Evolutionary conservation across 2,888 invertebrate genomes (phyloP).

Genomic region (Papilio demoleus): DNA sequence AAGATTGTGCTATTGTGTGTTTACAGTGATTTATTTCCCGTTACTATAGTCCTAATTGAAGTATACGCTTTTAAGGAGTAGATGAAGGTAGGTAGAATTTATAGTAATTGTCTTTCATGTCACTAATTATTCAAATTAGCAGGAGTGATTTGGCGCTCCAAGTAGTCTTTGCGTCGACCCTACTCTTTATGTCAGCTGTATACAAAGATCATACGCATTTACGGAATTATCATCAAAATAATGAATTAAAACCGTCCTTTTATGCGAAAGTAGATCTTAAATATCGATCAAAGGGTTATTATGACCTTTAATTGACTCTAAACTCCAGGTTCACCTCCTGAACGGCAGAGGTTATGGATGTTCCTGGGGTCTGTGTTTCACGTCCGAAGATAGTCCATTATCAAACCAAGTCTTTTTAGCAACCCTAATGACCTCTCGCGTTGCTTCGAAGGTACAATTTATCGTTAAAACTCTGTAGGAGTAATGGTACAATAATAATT

Average conservation of each 20-base stretch:
- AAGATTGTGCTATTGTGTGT: slow-evolving; percentile 86
- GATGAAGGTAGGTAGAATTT: slow-evolving; percentile 83
- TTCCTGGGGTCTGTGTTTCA: slow-evolving; percentile 71
- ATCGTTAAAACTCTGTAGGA: slow-evolving; percentile 50
- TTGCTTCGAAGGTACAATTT: slow-evolving; percentile 71
- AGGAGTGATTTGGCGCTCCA: slow-evolving; percentile 72
- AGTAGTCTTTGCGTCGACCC: slow-evolving; percentile 69
- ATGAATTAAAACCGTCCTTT: slow-evolving; percentile 75
- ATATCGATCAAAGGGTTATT: slow-evolving; percentile 51
- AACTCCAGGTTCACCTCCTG: slow-evolving; percentile 73
- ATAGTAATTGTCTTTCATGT: slow-evolving; percentile 51
- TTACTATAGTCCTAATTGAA: slow-evolving; percentile 76
- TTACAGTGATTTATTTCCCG: slow-evolving; percentile 83
- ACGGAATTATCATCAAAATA: slow-evolving; percentile 61
- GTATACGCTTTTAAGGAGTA: slow-evolving; percentile 83
- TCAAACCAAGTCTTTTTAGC: slow-evolving; percentile 67
- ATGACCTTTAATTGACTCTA: slow-evolving; percentile 57
- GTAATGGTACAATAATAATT: slow-evolving; percentile 65
- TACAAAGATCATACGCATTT: slow-evolving; percentile 82
- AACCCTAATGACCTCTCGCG: slow-evolving; percentile 76
- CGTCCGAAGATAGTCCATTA: slow-evolving; percentile 71
- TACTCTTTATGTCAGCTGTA: slow-evolving; percentile 82
- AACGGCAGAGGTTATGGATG: slow-evolving; percentile 80
- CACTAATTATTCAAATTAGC: slow-evolving; percentile 46
- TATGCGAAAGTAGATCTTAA: slow-evolving; percentile 55